phyloP scores from a whole-genome alignment of 2,888 invertebrate species.

The Caenorhabditis uteleia region DNA sequence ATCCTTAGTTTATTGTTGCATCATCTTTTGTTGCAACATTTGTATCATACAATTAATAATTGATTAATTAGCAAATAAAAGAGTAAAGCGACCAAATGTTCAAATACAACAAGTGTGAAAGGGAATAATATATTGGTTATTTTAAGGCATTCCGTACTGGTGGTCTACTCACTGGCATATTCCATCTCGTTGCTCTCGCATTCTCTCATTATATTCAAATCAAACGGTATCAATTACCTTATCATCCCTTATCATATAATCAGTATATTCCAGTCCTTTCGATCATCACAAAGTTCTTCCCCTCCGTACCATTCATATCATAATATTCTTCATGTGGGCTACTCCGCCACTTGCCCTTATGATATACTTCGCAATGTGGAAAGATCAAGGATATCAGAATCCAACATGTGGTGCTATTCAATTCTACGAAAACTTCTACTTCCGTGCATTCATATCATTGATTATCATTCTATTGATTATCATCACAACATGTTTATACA shows the following conservation, averaged over 20 bases:
- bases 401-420: constrained; percentile 33
- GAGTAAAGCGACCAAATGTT: too few species aligned
- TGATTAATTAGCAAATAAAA: too few species aligned
- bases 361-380: constrained; percentile 73
- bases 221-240: too few species aligned
- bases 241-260: too few species aligned
- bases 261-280: too few species aligned
- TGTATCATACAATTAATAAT: too few species aligned
- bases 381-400: constrained; percentile 71
- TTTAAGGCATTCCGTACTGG: constrained; percentile 73
- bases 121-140: neutral
- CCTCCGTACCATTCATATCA: constrained; percentile 56
- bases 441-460: constrained; percentile 50
- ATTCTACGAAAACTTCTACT: constrained; percentile 54
- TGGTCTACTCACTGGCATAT: constrained; percentile 76
- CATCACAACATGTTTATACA: constrained; percentile 76
- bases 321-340: constrained; percentile 75
- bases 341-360: constrained; percentile 74
- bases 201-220: constrained; percentile 78
- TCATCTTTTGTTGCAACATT: too few species aligned
- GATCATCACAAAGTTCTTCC: constrained; percentile 74
- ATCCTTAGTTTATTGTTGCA: too few species aligned
- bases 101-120: neutral
- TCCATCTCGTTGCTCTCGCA: constrained; percentile 76
- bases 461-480: constrained; percentile 74